phyloP scores from a whole-genome alignment of 2,888 invertebrate genomes.

The Carterocephalus palaemon region DNA sequence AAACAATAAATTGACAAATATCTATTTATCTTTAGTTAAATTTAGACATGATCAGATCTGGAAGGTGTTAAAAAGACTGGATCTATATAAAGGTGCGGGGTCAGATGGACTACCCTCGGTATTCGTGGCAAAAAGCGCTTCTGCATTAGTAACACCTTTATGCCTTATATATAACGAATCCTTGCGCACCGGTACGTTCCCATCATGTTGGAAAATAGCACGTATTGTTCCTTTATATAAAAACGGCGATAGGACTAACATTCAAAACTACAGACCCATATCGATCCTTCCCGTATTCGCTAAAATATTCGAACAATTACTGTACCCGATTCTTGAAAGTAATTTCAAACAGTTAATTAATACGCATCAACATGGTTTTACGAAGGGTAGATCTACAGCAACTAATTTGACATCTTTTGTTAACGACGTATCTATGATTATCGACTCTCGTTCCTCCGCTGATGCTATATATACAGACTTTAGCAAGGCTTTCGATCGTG shows the following conservation, averaged over 20 bases:
- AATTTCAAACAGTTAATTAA: constrained; percentile 4
- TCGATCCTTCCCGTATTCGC: constrained; percentile 10
- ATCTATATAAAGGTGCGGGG: background rate
- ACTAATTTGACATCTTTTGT: constrained; percentile 12
- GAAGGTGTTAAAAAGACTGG: background rate
- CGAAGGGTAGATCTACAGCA: constrained; percentile 11
- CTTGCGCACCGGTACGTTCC: background rate
- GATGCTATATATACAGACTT: constrained; percentile 20
- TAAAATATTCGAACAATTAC: constrained; percentile 7
- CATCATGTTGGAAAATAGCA: constrained; percentile 6
- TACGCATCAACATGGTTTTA: constrained; percentile 16
- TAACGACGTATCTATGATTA: constrained; percentile 1
- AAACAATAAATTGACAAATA: background rate
- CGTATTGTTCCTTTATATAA: constrained; percentile 7
- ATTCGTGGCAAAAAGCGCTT: no score
- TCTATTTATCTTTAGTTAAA: background rate
- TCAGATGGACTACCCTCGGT: no score
- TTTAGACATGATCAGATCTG: background rate
- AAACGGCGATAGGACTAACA: background rate
- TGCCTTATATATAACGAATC: constrained; percentile 8
- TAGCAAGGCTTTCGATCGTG: constrained; percentile 20
- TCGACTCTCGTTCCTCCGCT: constrained; percentile 6
- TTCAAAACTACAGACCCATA: constrained; percentile 18
- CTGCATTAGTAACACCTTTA: no score
- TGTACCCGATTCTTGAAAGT: constrained; percentile 1